phyloP scores from a whole-genome alignment of 2,797 vertebrate species.

The Tamandua tetradactyla region DNA sequence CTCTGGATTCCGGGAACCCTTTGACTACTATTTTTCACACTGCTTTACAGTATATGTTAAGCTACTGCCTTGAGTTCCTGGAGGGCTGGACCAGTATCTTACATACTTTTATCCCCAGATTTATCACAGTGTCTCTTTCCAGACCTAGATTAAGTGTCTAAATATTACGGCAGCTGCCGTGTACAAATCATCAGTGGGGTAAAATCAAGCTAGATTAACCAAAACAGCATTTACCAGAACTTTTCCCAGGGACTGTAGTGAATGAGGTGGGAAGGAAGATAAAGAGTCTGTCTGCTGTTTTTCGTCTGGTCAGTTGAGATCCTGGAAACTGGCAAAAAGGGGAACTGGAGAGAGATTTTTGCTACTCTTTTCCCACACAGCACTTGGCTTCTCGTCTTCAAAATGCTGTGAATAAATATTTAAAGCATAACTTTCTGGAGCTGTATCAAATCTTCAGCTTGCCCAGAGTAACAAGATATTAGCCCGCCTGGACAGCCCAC shows the following conservation, averaged over 20 bases:
- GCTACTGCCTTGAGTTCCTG: neutral
- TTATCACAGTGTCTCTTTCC: neutral
- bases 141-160: neutral
- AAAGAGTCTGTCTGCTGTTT: neutral
- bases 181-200: neutral
- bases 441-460: neutral
- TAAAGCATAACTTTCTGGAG: neutral
- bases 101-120: neutral
- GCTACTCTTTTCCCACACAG: neutral
- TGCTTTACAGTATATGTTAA: neutral
- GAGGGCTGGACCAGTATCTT: neutral
- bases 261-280: neutral
- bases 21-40: neutral
- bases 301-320: neutral
- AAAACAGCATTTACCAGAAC: neutral
- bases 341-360: neutral
- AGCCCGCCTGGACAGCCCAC: neutral
- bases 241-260: neutral
- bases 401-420: conserved; percentile 13
- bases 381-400: conserved; percentile 2
- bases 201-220: neutral
- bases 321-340: neutral
- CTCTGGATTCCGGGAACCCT: neutral
- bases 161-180: neutral
- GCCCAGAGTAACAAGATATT: neutral